phyloP scores from a whole-genome alignment of 2,797 vertebrate species.

The Dryobates pubescens region DNA sequence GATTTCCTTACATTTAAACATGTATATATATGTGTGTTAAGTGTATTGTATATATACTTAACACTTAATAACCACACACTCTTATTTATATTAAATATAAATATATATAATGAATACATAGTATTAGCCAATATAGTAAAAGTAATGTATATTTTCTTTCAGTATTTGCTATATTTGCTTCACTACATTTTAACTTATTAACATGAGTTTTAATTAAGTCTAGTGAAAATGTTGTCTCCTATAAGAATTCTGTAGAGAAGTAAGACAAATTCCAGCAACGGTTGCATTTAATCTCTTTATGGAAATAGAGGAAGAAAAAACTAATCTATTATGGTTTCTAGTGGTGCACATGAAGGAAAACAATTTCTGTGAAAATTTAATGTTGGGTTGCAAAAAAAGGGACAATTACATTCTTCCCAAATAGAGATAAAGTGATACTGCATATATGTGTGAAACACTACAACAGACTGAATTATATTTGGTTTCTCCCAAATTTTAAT shows the following conservation, averaged over 20 bases:
- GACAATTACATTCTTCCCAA: not conserved
- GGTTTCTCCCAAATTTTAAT: not conserved
- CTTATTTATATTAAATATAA: not conserved
- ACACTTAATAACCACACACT: not conserved
- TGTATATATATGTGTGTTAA: not conserved
- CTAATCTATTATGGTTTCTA: constrained; percentile 23
- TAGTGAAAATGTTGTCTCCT: constrained; percentile 46
- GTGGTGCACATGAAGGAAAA: not conserved
- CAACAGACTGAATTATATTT: not conserved
- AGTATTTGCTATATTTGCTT: constrained; percentile 16
- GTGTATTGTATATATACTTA: not conserved
- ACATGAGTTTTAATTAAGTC: constrained; percentile 69
- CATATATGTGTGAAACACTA: not conserved
- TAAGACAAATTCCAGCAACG: constrained; percentile 51
- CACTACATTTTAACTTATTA: constrained; percentile 44
- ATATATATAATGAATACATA: not conserved
- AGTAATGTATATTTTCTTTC: not conserved
- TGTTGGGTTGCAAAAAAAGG: not conserved
- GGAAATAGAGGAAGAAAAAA: not conserved
- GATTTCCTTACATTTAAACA: constrained; percentile 10
- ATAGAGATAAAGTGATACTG: not conserved
- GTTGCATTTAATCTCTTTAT: constrained; percentile 49
- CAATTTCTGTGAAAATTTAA: not conserved
- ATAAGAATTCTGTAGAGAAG: constrained; percentile 41
- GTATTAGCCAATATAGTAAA: not conserved